These are phyloP conservation scores for Pseudopodoces humilis DNA, from an alignment of 2,113 vertebrate species.

Conservation along the genomic window DNA sequence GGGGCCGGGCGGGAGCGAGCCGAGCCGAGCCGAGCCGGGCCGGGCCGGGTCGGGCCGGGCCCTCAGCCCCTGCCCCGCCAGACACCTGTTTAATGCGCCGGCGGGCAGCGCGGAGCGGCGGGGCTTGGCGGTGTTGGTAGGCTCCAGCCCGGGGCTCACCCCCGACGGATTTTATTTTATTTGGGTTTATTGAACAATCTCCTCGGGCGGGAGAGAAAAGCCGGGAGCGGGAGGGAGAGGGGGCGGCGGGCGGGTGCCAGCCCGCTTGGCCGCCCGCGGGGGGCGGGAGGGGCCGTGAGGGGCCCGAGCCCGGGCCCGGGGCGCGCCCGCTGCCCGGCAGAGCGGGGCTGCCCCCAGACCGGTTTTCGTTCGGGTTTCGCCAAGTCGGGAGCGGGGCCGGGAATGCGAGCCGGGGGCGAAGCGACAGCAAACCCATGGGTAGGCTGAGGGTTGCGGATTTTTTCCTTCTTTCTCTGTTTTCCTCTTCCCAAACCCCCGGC, in stretches of 20 bases:
- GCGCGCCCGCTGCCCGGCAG: not conserved
- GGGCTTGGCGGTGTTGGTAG: not conserved
- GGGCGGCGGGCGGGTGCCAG: not conserved
- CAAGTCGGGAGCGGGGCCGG: not conserved
- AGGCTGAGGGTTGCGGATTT: not conserved
- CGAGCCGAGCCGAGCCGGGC: no score
- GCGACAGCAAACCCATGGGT: not conserved
- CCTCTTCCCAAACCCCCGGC: not conserved
- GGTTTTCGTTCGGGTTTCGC: not conserved
- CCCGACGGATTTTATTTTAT: not conserved
- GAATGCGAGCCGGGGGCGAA: not conserved
- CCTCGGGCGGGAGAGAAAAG: not conserved
- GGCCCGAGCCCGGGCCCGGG: not conserved
- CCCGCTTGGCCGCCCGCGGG: not conserved
- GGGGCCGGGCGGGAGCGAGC: not conserved
- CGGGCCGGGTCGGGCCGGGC: not conserved
- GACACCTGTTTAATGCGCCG: conserved; percentile 59
- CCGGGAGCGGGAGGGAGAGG: not conserved
- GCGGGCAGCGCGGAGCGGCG: not conserved
- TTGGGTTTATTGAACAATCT: not conserved
- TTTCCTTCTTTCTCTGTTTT: not conserved
- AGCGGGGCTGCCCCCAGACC: not conserved
- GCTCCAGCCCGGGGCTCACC: not conserved
- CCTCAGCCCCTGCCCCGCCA: not conserved
- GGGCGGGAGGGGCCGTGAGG: not conserved